Conservation (phyloP, 2,888 invertebrate genomes). For the Mimas tiliae region DNA sequence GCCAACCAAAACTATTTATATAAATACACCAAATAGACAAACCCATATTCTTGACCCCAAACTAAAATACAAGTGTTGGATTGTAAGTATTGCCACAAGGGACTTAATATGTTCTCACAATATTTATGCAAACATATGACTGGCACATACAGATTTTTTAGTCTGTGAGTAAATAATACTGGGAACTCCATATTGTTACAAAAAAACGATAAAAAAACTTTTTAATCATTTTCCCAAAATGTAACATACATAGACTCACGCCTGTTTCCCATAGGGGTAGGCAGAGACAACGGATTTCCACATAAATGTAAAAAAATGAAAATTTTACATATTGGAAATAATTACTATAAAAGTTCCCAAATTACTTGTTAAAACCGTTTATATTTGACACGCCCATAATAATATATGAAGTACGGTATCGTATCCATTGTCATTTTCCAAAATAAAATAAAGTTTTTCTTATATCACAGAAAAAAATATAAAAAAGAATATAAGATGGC, state of each 20-base stretch:
- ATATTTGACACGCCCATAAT: constrained; percentile 29
- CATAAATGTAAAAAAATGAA: too few species aligned
- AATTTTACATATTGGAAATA: too few species aligned
- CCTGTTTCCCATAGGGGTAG: too few species aligned
- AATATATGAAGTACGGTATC: constrained; percentile 38
- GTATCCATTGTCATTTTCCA: constrained; percentile 25
- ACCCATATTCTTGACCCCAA: too few species aligned
- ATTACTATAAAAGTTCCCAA: not conserved
- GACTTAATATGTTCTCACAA: too few species aligned
- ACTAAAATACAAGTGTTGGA: not conserved
- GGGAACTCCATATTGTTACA: too few species aligned
- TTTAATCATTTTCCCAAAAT: too few species aligned
- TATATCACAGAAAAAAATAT: constrained; percentile 82
- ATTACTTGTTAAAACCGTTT: constrained; percentile 12
- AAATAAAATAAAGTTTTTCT: constrained; percentile 41
- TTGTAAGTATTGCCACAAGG: not conserved
- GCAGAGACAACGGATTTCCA: too few species aligned
- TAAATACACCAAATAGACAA: not conserved
- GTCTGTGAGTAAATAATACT: too few species aligned
- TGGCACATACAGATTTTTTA: not conserved
- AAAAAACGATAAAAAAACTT: too few species aligned
- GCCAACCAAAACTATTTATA: not conserved
- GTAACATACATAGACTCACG: too few species aligned
- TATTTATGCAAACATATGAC: too few species aligned
- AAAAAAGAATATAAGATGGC: constrained; percentile 71